Evolutionary conservation across 2,113 vertebrate species (phyloP).

Genomic region (Datnioides undecimradiatus): DNA sequence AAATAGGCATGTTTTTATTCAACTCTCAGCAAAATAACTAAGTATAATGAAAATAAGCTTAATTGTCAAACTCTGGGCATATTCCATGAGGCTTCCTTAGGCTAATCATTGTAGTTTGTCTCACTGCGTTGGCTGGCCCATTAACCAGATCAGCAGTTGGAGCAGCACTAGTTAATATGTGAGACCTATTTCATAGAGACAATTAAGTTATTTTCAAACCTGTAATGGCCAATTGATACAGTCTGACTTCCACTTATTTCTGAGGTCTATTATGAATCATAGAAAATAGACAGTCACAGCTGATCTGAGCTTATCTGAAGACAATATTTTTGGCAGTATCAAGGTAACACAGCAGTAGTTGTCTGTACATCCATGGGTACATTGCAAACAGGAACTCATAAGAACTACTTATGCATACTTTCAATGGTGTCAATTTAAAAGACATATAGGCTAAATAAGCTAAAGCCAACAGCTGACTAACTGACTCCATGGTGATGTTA

Average conservation of each 20-base stretch:
- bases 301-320: too few relatives aligned
- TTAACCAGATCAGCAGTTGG: neutral
- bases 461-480: neutral
- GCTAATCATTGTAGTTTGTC: neutral
- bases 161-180: neutral
- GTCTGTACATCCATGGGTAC: neutral
- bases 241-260: neutral
- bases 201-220: neutral
- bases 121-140: neutral
- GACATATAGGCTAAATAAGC: neutral
- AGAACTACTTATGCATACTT: neutral
- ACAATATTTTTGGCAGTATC: too few relatives aligned
- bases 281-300: too few relatives aligned
- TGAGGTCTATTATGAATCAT: too few relatives aligned
- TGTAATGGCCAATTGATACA: neutral
- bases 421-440: neutral
- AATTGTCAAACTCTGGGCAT: neutral
- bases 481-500: neutral
- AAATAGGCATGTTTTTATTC: too few relatives aligned
- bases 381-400: neutral
- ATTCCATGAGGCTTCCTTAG: neutral
- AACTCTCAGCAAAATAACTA: neutral
- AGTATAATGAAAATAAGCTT: too few relatives aligned
- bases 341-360: neutral
- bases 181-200: neutral